A percentile compares a stretch with the other conserved stretches of the same genome.
Evolutionary conservation across 1,140 invertebrate species (phyloP).

Genomic region (Pseudomyrmex sp.): DNA sequence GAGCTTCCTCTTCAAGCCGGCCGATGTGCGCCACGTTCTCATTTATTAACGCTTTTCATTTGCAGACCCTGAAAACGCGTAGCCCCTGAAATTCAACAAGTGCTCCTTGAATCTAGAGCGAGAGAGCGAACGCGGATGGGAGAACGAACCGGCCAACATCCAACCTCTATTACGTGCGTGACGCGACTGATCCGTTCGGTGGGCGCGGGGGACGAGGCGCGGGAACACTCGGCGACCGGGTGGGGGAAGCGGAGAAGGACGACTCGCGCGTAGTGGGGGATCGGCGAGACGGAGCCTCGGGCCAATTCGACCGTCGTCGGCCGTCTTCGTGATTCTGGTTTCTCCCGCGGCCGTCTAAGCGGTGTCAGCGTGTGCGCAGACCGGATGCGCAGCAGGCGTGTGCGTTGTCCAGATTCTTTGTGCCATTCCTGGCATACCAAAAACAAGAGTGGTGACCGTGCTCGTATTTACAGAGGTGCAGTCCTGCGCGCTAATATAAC

Average conservation of each 20-base stretch:
- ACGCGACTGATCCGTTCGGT: constrained; percentile 67
- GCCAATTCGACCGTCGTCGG: constrained; percentile 66
- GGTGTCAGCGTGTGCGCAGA: constrained; percentile 91
- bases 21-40: constrained; percentile 7
- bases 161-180: constrained; percentile 73
- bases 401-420: constrained; percentile 97
- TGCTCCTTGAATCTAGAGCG: constrained; percentile 67
- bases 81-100: constrained; percentile 82
- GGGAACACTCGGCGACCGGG: constrained; percentile 16
- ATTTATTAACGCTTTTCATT: constrained; percentile 57
- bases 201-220: constrained; percentile 48
- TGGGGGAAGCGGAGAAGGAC: constrained; percentile 24
- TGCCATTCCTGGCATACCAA: constrained; percentile 97
- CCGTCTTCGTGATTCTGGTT: constrained; percentile 76
- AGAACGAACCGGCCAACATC: constrained; percentile 57
- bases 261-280: constrained; percentile 68
- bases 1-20: constrained; percentile 2
- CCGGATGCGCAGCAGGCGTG: constrained; percentile 91
- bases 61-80: constrained; percentile 62
- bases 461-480: constrained; percentile 89
- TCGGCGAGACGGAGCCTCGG: constrained; percentile 65
- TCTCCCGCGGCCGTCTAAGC: constrained; percentile 87
- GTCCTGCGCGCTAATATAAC: constrained; percentile 76
- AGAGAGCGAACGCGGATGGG: constrained; percentile 48
- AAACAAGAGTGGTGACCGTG: constrained; percentile 91